Percentiles rank a stretch among this genome's conserved stretches.
Conservation (phyloP, 2,797 vertebrate genomes). For the Erethizon dorsatum region DNA sequence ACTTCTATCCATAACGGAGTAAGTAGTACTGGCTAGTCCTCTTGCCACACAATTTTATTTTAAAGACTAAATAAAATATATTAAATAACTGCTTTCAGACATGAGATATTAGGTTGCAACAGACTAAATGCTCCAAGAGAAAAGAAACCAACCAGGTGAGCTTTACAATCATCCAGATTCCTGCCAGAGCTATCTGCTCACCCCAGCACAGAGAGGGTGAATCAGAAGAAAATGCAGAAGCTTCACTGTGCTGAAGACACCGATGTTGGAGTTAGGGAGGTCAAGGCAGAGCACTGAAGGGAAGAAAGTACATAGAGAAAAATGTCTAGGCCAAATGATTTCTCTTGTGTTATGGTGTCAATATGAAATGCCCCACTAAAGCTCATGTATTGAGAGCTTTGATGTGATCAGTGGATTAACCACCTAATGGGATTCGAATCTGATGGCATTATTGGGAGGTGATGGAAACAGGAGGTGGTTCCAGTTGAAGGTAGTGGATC, state of each 20-base stretch:
- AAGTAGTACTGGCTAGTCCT: neutral
- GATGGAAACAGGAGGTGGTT: neutral
- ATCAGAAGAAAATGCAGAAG: neutral
- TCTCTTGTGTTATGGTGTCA: neutral
- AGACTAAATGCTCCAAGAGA: neutral
- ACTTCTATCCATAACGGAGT: neutral
- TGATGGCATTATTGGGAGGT: neutral
- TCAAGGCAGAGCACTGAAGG: neutral
- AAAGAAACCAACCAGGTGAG: neutral
- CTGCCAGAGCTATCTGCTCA: neutral
- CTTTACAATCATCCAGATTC: neutral
- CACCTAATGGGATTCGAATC: neutral
- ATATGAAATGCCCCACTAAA: neutral
- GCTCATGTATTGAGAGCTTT: neutral
- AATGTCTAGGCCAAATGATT: neutral
- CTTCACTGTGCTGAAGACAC: neutral
- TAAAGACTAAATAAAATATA: neutral
- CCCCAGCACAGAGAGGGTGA: neutral
- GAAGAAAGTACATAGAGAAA: neutral
- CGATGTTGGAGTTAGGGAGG: neutral
- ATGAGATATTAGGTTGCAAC: neutral
- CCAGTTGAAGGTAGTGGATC: neutral
- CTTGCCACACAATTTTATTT: neutral
- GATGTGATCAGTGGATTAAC: neutral
- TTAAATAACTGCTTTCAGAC: neutral